Evolutionary conservation across 1,140 invertebrate genomes (phyloP).

Genomic region (Arctopsyche grandis): DNA sequence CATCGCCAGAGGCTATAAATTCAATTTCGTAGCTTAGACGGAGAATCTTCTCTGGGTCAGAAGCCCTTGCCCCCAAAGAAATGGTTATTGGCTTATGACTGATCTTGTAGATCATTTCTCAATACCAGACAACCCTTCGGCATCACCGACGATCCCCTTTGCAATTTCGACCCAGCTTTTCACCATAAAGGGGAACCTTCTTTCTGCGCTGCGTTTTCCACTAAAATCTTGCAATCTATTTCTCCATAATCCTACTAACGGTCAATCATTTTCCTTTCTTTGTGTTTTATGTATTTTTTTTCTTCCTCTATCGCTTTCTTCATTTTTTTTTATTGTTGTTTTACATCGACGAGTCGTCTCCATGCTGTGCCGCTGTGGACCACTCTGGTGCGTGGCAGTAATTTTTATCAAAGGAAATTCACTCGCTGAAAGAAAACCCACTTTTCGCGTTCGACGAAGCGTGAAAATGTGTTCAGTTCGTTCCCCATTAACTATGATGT

Average conservation of each 20-base stretch:
- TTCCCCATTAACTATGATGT: not conserved
- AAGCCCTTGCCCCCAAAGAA: conserved; percentile 5
- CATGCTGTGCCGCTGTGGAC: not conserved
- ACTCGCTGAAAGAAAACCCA: not conserved
- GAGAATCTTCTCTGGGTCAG: not conserved
- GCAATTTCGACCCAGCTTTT: not conserved
- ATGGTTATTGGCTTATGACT: conserved; percentile 4
- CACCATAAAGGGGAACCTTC: not conserved
- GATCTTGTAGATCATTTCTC: conserved; percentile 16
- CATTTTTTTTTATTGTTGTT: not conserved
- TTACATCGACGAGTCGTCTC: not conserved
- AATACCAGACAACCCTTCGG: not conserved
- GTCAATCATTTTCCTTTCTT: not conserved
- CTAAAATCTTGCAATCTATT: not conserved
- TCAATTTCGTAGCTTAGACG: conserved; percentile 10
- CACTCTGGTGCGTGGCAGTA: not conserved
- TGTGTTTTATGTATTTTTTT: not conserved
- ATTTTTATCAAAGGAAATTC: conserved; percentile 19
- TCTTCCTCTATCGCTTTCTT: not conserved
- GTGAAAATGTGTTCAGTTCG: conserved; percentile 1
- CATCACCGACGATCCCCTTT: not conserved
- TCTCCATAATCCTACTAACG: not conserved
- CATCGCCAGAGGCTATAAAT: conserved; percentile 8
- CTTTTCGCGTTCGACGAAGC: conserved; percentile 19
- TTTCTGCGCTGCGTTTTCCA: not conserved